phyloP scores from a whole-genome alignment of 64 coral and sea anemone species.

The Stylophora pistillata region DNA sequence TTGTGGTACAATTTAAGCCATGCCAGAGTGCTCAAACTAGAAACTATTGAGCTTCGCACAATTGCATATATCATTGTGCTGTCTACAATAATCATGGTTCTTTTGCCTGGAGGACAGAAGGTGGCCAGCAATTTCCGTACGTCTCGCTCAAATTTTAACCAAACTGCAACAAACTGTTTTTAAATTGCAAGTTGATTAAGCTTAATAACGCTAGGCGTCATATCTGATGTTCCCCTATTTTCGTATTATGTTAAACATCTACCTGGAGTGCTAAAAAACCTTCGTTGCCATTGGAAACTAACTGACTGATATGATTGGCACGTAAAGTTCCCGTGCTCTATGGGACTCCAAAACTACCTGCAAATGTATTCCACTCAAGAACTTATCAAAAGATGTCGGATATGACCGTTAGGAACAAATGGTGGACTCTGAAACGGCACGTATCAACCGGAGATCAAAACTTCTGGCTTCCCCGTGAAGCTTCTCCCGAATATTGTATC shows the following conservation, averaged over 20 bases:
- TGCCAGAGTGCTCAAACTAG: too few relatives aligned
- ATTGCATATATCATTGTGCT: too few relatives aligned
- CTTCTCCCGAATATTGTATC: conserved; percentile 82
- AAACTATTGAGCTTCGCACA: too few relatives aligned
- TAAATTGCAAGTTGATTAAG: too few relatives aligned
- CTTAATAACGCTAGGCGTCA: neutral
- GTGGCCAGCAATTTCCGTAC: too few relatives aligned
- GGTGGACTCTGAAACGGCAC: conserved; percentile 51
- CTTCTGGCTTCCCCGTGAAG: conserved; percentile 49
- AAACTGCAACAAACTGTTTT: too few relatives aligned
- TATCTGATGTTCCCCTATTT: neutral
- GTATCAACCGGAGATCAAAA: conserved; percentile 1
- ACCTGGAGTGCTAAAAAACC: neutral
- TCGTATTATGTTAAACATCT: neutral
- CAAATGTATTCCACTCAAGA: conserved; percentile 22
- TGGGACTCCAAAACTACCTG: conserved; percentile 38
- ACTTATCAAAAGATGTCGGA: conserved; percentile 43
- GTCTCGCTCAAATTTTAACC: too few relatives aligned
- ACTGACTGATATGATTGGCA: conserved; percentile 1
- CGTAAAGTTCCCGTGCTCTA: neutral
- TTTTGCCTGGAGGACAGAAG: too few relatives aligned
- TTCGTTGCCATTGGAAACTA: conserved; percentile 9
- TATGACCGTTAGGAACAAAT: conserved; percentile 30
- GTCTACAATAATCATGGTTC: too few relatives aligned
- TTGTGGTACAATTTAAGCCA: too few relatives aligned